phyloP scores from a whole-genome alignment of 1,140 invertebrate genomes.

The Heliconius nattereri region DNA sequence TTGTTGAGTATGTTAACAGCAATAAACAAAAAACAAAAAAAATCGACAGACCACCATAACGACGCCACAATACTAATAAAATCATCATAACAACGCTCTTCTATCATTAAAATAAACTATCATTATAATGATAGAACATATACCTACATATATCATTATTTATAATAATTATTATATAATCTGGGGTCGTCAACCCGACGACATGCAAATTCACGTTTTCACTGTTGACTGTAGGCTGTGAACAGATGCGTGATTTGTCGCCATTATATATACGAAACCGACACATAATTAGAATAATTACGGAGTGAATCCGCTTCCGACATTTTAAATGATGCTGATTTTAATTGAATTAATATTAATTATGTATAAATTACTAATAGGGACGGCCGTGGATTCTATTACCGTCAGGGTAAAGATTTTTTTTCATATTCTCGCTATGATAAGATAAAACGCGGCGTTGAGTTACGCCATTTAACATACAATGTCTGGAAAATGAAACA shows the following conservation, averaged over 20 bases:
- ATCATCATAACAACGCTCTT: background rate
- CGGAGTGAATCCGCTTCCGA: background rate
- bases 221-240: background rate
- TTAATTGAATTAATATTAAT: no score
- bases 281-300: background rate
- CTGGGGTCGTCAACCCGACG: background rate
- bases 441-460: no score
- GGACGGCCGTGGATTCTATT: no score
- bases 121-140: background rate
- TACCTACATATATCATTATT: background rate
- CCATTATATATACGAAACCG: background rate
- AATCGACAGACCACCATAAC: no score
- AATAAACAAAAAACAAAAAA: no score
- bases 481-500: no score
- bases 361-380: no score
- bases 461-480: no score
- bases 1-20: no score
- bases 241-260: background rate
- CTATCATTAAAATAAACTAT: background rate
- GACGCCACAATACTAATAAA: no score
- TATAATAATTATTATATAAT: background rate
- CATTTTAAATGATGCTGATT: background rate
- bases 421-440: no score
- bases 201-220: constrained; percentile 1
- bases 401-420: no score